Percentiles rank a stretch among this genome's conserved stretches.
These are phyloP conservation scores for Stegodyphus dumicola DNA, from an alignment of 1,140 invertebrate genomes.

Conservation along the genomic window DNA sequence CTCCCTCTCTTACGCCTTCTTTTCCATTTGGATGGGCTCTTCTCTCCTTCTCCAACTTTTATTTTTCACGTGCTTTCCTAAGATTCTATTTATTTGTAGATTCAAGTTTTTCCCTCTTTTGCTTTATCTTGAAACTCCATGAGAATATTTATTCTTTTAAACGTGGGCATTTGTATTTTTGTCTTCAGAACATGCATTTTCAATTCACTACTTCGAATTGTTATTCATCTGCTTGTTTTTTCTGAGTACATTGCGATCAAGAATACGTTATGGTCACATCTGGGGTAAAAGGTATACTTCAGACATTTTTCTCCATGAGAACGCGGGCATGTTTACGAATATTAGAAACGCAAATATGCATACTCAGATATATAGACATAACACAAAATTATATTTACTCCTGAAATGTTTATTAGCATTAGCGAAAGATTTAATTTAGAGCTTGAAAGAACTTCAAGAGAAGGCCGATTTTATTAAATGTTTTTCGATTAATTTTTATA, in stretches of 20 bases:
- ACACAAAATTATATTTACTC: too few relatives aligned
- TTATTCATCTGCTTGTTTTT: slow-evolving; percentile 7
- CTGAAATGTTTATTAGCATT: too few relatives aligned
- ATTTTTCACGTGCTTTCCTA: neutral
- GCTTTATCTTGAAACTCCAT: slow-evolving; percentile 21
- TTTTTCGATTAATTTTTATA: too few relatives aligned
- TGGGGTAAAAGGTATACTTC: neutral
- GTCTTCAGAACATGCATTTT: slow-evolving; percentile 44
- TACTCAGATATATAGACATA: too few relatives aligned
- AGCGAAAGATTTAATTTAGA: too few relatives aligned
- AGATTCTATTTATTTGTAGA: slow-evolving; percentile 57
- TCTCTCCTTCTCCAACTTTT: slow-evolving; percentile 13
- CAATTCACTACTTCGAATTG: slow-evolving; percentile 23
- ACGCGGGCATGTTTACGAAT: too few relatives aligned
- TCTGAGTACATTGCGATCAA: neutral
- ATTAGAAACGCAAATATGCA: too few relatives aligned
- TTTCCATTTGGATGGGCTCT: slow-evolving; percentile 1
- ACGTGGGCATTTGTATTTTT: slow-evolving; percentile 5
- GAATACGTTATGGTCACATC: neutral
- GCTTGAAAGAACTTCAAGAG: too few relatives aligned
- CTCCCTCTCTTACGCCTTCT: neutral
- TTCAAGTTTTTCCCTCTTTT: neutral
- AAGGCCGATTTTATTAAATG: too few relatives aligned
- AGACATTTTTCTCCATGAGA: too few relatives aligned
- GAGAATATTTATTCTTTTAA: slow-evolving; percentile 52